Evolutionary conservation across 30 jellyfish, hydroid and myxozoan genomes (phyloP).

Genomic region (Turritopsis rubra): DNA sequence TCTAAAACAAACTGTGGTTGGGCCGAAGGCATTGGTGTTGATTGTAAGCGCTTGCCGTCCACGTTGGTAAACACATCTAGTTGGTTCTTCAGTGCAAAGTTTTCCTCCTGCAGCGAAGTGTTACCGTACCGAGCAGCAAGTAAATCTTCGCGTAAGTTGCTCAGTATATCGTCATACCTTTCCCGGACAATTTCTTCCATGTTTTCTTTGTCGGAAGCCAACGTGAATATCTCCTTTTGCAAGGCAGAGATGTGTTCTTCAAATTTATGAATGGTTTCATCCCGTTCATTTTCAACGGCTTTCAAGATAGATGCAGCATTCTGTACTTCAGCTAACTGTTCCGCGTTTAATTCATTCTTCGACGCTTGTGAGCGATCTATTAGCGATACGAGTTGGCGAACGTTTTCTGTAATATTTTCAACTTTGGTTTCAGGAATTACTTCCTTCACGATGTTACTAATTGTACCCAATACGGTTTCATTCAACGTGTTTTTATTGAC

Average conservation of each 20-base stretch:
- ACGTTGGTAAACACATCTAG: constrained; percentile 35
- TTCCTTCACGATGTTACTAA: background rate
- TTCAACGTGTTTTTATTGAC: too few relatives aligned
- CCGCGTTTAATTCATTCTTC: background rate
- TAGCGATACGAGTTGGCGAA: background rate
- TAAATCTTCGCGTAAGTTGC: constrained; percentile 69
- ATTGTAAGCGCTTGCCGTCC: constrained; percentile 29
- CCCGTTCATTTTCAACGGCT: too few relatives aligned
- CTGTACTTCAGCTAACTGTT: background rate
- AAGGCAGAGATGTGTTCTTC: background rate
- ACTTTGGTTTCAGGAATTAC: too few relatives aligned
- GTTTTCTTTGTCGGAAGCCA: constrained; percentile 12
- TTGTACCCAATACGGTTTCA: background rate
- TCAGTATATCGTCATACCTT: constrained; percentile 60
- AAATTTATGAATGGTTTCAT: too few relatives aligned
- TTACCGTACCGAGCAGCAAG: constrained; percentile 55
- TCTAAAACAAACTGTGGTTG: constrained; percentile 5
- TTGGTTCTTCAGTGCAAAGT: constrained; percentile 61
- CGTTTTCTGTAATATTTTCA: background rate
- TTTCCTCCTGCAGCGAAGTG: constrained; percentile 49
- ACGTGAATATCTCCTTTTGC: constrained; percentile 23
- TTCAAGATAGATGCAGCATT: background rate
- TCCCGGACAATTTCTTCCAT: constrained; percentile 37
- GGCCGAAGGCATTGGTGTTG: background rate
- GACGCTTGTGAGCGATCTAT: background rate